phyloP scores from a whole-genome alignment of 2,113 vertebrate species.

The Brevimyrus niger region DNA sequence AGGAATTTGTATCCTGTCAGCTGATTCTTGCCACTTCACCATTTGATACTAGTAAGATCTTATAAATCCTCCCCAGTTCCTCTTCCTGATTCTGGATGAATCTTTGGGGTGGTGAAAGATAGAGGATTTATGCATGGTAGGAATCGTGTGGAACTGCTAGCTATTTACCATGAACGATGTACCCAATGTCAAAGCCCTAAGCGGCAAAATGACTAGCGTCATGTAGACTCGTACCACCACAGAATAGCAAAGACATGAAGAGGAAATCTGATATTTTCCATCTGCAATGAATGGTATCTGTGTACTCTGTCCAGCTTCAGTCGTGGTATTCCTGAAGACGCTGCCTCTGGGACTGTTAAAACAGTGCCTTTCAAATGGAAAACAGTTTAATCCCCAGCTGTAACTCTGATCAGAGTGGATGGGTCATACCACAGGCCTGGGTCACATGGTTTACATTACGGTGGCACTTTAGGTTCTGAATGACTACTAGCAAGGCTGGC shows the following conservation, averaged over 20 bases:
- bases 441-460: neutral
- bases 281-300: neutral
- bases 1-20: neutral
- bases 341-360: neutral
- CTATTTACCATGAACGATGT: neutral
- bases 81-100: neutral
- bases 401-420: neutral
- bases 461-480: neutral
- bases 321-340: neutral
- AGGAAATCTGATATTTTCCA: neutral
- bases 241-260: neutral
- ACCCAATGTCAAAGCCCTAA: neutral
- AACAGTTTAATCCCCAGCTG: neutral
- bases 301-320: neutral
- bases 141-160: neutral
- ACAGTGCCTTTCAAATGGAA: neutral
- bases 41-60: neutral
- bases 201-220: neutral
- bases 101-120: neutral
- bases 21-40: neutral
- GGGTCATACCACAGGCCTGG: neutral
- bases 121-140: neutral
- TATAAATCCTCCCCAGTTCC: neutral
- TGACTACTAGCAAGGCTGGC: neutral
- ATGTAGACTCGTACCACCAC: neutral